These are phyloP conservation scores for Dendrolimus pini DNA, from an alignment of 2,888 invertebrate species.

Conservation along the genomic window DNA sequence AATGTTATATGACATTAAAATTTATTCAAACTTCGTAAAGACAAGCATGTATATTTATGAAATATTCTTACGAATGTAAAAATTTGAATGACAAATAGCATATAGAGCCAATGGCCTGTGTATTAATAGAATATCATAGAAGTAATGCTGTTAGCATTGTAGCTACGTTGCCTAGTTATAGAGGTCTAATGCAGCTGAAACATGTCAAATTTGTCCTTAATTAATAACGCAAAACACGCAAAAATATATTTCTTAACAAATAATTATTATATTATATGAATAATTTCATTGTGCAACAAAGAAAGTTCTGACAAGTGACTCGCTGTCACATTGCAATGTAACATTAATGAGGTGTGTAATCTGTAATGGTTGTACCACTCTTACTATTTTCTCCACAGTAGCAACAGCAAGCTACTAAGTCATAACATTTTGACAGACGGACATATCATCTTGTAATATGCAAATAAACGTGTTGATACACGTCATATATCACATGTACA, in stretches of 20 bases:
- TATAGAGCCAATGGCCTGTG: no score
- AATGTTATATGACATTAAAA: no score
- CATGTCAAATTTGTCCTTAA: no score
- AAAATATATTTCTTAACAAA: conserved; percentile 12
- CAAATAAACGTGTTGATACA: conserved; percentile 14
- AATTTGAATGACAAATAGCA: conserved; percentile 6
- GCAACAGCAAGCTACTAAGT: not conserved
- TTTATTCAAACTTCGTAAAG: conserved; percentile 5
- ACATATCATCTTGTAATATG: conserved; percentile 18
- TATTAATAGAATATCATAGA: no score
- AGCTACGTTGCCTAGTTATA: no score
- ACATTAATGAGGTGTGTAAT: not conserved
- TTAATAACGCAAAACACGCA: no score
- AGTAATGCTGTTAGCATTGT: no score
- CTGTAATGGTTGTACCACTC: not conserved
- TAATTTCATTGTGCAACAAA: conserved; percentile 60
- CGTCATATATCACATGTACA: conserved; percentile 7
- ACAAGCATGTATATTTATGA: conserved; percentile 10
- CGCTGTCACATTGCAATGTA: not conserved
- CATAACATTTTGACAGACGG: conserved; percentile 33
- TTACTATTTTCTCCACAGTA: not conserved
- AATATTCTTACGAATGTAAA: conserved; percentile 17
- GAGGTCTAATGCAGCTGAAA: no score
- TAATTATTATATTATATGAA: conserved; percentile 23
- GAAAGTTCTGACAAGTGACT: conserved; percentile 38